Evolutionary conservation across 2,797 vertebrate genomes (phyloP).

Genomic region (Takifugu ocellatus): DNA sequence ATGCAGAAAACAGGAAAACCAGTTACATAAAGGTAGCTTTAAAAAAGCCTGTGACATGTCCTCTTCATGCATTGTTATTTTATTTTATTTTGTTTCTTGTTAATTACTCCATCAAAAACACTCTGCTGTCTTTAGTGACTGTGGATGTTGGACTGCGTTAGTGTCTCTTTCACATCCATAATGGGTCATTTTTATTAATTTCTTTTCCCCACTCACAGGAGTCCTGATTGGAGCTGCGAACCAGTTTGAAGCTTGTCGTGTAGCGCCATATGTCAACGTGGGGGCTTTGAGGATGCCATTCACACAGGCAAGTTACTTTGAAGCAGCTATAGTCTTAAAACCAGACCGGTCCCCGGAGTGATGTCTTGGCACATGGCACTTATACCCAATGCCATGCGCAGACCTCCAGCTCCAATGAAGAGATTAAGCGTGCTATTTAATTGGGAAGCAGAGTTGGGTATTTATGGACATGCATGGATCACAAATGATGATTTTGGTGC

Average conservation of each 20-base stretch:
- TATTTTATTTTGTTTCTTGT: constrained; percentile 2
- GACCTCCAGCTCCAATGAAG: constrained; percentile 51
- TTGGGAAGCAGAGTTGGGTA: constrained; percentile 8
- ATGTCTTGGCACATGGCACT: constrained; percentile 62
- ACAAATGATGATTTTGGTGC: constrained; percentile 7
- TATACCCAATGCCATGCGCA: constrained; percentile 51
- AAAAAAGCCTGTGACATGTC: not conserved
- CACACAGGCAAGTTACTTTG: constrained; percentile 91
- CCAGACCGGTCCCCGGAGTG: constrained; percentile 61
- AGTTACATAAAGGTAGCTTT: constrained; percentile 92
- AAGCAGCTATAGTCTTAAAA: constrained; percentile 61
- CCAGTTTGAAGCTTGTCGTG: constrained; percentile 97
- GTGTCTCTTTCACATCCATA: not conserved
- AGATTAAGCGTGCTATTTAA: constrained; percentile 55
- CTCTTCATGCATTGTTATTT: constrained; percentile 20
- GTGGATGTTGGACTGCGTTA: constrained; percentile 20
- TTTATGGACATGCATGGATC: not conserved
- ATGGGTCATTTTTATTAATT: no score
- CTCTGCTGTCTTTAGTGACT: constrained; percentile 17
- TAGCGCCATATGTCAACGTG: constrained; percentile 97
- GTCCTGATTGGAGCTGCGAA: constrained; percentile 96
- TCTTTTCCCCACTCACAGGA: constrained; percentile 67
- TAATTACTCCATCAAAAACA: constrained; percentile 30
- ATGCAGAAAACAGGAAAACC: constrained; percentile 98
- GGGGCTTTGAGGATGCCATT: constrained; percentile 97